phyloP scores from a whole-genome alignment of 2,888 invertebrate species.

The Pharmacophagus antenor region DNA sequence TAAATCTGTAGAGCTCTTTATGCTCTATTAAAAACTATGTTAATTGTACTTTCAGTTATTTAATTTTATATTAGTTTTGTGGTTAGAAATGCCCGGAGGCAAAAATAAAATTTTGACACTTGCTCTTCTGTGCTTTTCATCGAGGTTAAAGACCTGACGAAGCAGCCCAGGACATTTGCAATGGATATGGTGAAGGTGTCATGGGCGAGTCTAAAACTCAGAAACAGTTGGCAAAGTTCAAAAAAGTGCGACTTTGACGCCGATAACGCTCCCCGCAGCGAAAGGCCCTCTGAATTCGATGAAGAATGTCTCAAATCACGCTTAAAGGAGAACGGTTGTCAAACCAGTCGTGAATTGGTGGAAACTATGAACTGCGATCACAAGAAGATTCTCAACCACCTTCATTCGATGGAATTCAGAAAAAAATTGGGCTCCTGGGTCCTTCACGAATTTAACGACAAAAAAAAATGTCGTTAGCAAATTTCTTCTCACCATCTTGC shows the following conservation, averaged over 20 bases:
- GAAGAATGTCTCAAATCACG: conserved; percentile 7
- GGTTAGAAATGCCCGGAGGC: conserved; percentile 1
- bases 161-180: too few relatives aligned
- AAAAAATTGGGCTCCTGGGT: conserved; percentile 34
- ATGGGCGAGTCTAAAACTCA: conserved; percentile 16
- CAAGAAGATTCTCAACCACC: conserved; percentile 32
- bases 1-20: background rate
- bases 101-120: background rate
- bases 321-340: background rate
- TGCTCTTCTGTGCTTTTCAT: too few relatives aligned
- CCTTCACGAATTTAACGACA: conserved; percentile 30
- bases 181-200: conserved; percentile 7
- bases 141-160: too few relatives aligned
- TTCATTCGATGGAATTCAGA: conserved; percentile 35
- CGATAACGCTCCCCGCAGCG: conserved; percentile 11
- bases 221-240: conserved; percentile 19
- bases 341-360: conserved; percentile 16
- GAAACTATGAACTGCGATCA: conserved; percentile 24
- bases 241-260: conserved; percentile 10
- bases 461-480: conserved; percentile 31
- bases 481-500: conserved; percentile 34
- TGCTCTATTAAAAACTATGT: background rate
- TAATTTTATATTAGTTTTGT: background rate
- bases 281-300: conserved; percentile 18
- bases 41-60: background rate